Evolutionary conservation across 1,140 invertebrate genomes (phyloP), one percentile per base, ranked within the genome.

Genomic region (Sitophilus oryzae): DNA sequence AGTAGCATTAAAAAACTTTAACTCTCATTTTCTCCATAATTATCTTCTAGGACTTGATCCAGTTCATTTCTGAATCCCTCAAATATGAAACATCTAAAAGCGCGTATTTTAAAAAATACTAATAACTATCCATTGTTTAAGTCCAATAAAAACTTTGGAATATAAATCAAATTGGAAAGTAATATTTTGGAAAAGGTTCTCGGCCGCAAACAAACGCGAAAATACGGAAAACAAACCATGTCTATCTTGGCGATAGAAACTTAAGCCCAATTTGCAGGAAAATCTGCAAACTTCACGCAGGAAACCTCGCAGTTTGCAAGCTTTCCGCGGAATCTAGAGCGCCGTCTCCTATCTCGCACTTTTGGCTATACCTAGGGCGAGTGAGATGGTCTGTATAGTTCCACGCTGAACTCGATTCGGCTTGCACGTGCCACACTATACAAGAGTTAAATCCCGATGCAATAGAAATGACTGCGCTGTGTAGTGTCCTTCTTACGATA

Each of bases 341-440:
- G 51, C 51, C 41, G 55, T 57, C 55, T 57, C 47, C n/a, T 19
- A 41, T 42, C 25, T 48, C 45, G 44, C 46, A 56, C 53, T 20
- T 51, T 57, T 50, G 16, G 25, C 41, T 44, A 37, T 57, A 51
- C 40, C 55, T 57, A 40, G 42, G 34, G 45, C 40, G 46, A 56
- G 38, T 19, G 38, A 56, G 46, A 53, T 53, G 47, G 25, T n/a
- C n/a, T n/a, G n/a, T 51, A 57, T 57, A 57, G 55, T 57, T 45
- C 45, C 40, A 51, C 38, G 43, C 19, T 43, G 35, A 51, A 35
- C 16, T 19, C 11, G 8, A 4, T 25, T 40, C 34, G 14, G 34
- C 18, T 56, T 37, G 46, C 46, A 56, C 53, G 53, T 50, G 53
- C 34, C 22, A 43, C 38, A 11, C 4, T 38, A 37, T 51, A 22